Conservation (phyloP, 1,140 invertebrate genomes). For the Drosophila trapezifrons region DNA sequence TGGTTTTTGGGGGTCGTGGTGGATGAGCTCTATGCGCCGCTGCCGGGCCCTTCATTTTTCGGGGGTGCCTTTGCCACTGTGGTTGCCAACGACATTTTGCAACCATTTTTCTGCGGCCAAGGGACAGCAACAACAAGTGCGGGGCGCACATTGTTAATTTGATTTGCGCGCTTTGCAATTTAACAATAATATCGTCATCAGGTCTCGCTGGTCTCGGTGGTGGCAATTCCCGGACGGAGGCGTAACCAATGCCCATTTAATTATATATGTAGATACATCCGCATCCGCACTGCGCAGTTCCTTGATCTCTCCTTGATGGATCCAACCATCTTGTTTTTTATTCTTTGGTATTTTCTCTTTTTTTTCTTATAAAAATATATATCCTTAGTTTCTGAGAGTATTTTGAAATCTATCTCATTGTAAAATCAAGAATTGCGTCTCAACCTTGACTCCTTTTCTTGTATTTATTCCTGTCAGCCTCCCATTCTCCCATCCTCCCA, state of each 20-base stretch:
- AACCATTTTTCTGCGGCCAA: conserved; percentile 79
- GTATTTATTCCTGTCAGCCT: neutral
- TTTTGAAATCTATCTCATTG: neutral
- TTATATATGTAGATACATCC: conserved; percentile 36
- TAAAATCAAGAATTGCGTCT: neutral
- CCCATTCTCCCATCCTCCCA: neutral
- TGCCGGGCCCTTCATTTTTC: conserved; percentile 16
- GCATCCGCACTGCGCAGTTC: conserved; percentile 25
- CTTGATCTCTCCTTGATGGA: conserved; percentile 18
- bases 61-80: conserved; percentile 67
- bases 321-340: conserved; percentile 33
- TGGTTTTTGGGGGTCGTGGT: neutral
- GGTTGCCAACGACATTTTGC: conserved; percentile 77
- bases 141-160: conserved; percentile 72
- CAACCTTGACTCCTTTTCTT: neutral
- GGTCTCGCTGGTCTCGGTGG: conserved; percentile 40
- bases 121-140: conserved; percentile 51
- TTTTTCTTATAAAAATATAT: neutral
- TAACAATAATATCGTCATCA: conserved; percentile 82
- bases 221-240: conserved; percentile 25
- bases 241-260: conserved; percentile 74
- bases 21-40: conserved; percentile 22
- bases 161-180: conserved; percentile 81
- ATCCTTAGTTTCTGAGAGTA: neutral
- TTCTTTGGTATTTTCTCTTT: too few species aligned